Conservation (phyloP, 2,113 vertebrate species). For the Gadus macrocephalus region DNA sequence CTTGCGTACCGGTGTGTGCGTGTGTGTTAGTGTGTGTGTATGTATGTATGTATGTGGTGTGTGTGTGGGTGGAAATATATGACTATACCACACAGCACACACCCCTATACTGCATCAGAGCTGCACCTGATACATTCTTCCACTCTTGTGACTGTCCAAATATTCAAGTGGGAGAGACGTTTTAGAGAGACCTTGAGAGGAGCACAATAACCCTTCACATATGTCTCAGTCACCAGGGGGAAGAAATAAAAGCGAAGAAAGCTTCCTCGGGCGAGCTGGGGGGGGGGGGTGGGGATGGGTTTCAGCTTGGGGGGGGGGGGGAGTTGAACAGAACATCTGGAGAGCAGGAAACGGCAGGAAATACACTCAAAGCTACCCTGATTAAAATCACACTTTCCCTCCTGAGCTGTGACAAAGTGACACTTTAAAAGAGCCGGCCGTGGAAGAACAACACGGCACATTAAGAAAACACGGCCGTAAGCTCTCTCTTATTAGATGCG, state of each 20-base stretch:
- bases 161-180: slow-evolving; percentile 67
- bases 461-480: slow-evolving; percentile 63
- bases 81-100: not conserved
- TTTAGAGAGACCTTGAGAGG: slow-evolving; percentile 65
- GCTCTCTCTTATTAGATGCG: slow-evolving; percentile 64
- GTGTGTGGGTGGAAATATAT: slow-evolving; percentile 1
- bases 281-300: not conserved
- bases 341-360: slow-evolving; percentile 36
- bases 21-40: not conserved
- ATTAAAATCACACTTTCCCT: slow-evolving; percentile 68
- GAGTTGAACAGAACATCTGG: slow-evolving; percentile 59
- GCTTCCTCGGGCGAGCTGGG: slow-evolving; percentile 28
- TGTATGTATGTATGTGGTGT: not conserved
- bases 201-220: slow-evolving; percentile 66
- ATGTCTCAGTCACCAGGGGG: slow-evolving; percentile 49
- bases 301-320: not conserved
- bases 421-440: slow-evolving; percentile 54
- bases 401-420: slow-evolving; percentile 60
- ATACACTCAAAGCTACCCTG: slow-evolving; percentile 61
- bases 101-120: not conserved
- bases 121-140: slow-evolving; percentile 66
- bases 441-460: slow-evolving; percentile 54
- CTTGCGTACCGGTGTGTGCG: not conserved
- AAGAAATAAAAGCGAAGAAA: slow-evolving; percentile 42
- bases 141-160: slow-evolving; percentile 69